Conservation (phyloP, 2,888 invertebrate species). For the Cephus pygmeus region DNA sequence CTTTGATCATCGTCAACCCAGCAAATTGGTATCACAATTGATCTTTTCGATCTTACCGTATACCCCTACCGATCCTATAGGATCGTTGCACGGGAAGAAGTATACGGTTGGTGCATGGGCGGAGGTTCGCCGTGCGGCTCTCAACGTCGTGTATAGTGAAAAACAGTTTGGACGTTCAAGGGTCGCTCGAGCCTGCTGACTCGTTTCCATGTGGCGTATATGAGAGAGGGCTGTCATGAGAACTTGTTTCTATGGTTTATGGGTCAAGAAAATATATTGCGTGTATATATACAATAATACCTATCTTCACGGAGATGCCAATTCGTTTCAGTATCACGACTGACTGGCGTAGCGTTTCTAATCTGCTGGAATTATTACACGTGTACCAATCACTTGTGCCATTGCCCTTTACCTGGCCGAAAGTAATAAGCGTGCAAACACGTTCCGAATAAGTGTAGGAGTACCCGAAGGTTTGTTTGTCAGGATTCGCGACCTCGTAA, state of each 20-base stretch:
- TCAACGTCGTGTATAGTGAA: conserved; percentile 16
- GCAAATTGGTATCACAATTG: neutral
- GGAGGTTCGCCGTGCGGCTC: neutral
- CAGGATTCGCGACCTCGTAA: neutral
- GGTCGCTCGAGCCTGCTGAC: conserved; percentile 16
- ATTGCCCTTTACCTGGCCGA: neutral
- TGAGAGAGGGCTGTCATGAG: conserved; percentile 37
- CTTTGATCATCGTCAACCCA: neutral
- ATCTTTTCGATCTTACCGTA: neutral
- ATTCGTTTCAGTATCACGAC: neutral
- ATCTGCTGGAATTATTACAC: neutral
- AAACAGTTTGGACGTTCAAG: conserved; percentile 24
- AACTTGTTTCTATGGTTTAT: conserved; percentile 56
- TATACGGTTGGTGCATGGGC: neutral
- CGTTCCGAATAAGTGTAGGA: neutral
- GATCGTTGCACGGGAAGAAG: neutral
- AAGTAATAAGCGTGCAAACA: neutral
- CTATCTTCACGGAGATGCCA: conserved; percentile 20
- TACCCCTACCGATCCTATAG: neutral
- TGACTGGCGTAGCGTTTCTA: neutral
- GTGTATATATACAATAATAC: conserved; percentile 29
- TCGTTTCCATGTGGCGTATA: conserved; percentile 10
- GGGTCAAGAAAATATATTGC: conserved; percentile 40
- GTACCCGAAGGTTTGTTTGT: neutral
- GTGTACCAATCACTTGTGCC: neutral